Evolutionary conservation across 2,888 invertebrate species (phyloP).

Genomic region (Dicyrtomina minuta): DNA sequence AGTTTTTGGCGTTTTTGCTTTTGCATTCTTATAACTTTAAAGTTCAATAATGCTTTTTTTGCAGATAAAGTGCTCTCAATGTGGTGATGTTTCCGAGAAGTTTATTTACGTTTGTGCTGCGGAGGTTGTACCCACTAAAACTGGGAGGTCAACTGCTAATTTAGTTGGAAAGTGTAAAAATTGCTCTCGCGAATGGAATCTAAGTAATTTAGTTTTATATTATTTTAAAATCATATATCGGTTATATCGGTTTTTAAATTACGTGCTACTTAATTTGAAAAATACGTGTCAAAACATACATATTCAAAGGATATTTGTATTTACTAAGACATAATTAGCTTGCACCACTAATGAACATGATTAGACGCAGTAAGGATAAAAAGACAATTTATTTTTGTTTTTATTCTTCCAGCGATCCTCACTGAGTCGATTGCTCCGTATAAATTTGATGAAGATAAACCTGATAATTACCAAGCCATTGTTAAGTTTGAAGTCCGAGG

Average conservation of each 20-base stretch:
- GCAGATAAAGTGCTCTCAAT: conserved; percentile 32
- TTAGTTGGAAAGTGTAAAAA: conserved; percentile 29
- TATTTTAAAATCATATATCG: no score
- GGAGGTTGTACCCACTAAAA: conserved; percentile 20
- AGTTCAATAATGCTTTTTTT: background rate
- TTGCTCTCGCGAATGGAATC: conserved; percentile 28
- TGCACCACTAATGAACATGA: no score
- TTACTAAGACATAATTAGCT: no score
- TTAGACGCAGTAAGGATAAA: no score
- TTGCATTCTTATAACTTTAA: no score
- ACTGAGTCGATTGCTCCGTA: conserved; percentile 14
- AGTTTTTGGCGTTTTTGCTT: background rate
- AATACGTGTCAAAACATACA: no score
- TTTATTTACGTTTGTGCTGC: conserved; percentile 23
- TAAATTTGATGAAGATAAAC: conserved; percentile 21
- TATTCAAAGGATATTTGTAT: no score
- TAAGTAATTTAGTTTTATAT: conserved; percentile 11
- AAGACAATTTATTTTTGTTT: no score
- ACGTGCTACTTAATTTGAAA: no score
- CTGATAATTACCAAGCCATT: conserved; percentile 26
- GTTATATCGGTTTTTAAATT: no score
- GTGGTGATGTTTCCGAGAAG: conserved; percentile 22
- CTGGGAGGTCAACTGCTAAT: conserved; percentile 27
- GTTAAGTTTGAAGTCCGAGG: conserved; percentile 33
- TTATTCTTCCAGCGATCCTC: conserved; percentile 17